Base-by-base conservation (phyloP, 2,888 invertebrate species). In the Gerosis bhagava region DNA sequence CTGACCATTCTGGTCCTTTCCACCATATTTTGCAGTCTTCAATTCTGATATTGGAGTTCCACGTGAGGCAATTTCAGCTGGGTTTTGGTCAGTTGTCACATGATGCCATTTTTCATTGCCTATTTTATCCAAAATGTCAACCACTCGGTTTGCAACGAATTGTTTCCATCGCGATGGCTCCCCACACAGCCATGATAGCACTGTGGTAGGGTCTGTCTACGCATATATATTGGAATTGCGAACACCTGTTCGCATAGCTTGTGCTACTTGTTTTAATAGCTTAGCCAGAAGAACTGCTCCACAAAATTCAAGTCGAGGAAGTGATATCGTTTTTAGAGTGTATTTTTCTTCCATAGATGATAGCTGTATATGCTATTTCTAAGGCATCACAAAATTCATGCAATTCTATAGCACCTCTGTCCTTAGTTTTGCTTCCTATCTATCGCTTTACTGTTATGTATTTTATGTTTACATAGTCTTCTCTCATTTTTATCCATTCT, bases 121-220 rank as follows among this genome's bases (percentile, higher is more conserved):
- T 6, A 48, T 35, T 11, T 50, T 42, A 6, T 50, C 50, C 2
- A 50, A n/a, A 8, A 58, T 60, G 41, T 62, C 54, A 5, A 56
- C 51, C 16, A 49, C 36, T 24, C 51, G 25, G 15, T 51, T 54
- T n/a, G 55, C 53, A 3, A 62, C 55, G 11, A 58, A 61, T 19
- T 51, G 43, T 6, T 61, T 55, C 60, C 59, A 63, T 41, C 51
- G 28, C 6, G 12, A 40, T 6, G 58, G 59, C 5, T 59, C 51
- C 21, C 57, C 56, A 2, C 16, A 16, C 5, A 60, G 36, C 59
- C 54, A 63, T 2, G 52, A 25, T 2, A 42, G 6, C 4, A 42
- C 43, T 10, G 43, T 45, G 3, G 43, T 43, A 2, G 50, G 42
- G 47, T 46, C 49, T 2, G 49, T 50, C 50, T 44, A 47, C 2